These are phyloP conservation scores for Cryptops parisi DNA, from an alignment of 2,888 invertebrate species.

Conservation along the genomic window DNA sequence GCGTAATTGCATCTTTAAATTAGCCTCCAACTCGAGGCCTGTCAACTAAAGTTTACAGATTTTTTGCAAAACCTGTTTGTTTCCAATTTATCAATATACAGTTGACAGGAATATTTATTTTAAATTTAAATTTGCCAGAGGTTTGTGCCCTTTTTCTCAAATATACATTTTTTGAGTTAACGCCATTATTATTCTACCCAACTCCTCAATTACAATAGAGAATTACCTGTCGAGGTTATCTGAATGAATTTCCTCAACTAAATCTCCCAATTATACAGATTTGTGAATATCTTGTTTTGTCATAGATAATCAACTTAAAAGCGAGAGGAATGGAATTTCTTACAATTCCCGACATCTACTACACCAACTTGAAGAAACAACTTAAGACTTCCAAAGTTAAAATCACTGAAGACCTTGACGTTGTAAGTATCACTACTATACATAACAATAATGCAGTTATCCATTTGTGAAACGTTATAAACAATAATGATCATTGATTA, in stretches of 20 bases:
- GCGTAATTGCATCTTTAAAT: no score
- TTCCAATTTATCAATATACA: no score
- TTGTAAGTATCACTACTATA: constrained; percentile 34
- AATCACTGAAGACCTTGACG: constrained; percentile 69
- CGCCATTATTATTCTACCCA: no score
- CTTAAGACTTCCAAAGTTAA: constrained; percentile 60
- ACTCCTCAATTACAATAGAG: no score
- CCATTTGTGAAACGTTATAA: background rate
- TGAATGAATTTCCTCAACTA: no score
- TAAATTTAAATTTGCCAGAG: no score
- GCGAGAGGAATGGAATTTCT: constrained; percentile 81
- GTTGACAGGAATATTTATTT: no score
- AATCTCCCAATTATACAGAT: background rate
- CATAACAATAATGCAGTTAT: background rate
- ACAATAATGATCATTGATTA: background rate
- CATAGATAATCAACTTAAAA: constrained; percentile 44
- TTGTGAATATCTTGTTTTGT: constrained; percentile 6
- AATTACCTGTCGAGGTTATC: background rate
- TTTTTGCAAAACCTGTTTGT: no score
- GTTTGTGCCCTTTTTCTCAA: no score
- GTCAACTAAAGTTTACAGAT: no score
- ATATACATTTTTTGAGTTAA: no score
- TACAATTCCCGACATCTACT: constrained; percentile 76
- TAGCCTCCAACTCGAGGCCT: no score
- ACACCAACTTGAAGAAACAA: constrained; percentile 61